These are phyloP conservation scores for Myotis yumanensis DNA, from an alignment of 2,113 vertebrate species.

Conservation along the genomic window DNA sequence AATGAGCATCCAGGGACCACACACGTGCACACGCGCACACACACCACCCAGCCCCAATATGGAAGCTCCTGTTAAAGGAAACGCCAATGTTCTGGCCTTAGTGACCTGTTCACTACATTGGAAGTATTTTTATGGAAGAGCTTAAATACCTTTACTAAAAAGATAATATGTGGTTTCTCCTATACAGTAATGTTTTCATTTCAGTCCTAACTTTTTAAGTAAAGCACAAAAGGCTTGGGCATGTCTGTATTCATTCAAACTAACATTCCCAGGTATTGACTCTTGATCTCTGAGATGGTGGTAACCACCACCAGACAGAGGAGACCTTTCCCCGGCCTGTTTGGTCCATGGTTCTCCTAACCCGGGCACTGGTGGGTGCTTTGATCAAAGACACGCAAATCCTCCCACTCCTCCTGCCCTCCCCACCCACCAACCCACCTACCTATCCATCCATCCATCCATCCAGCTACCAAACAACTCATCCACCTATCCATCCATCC, in stretches of 20 bases:
- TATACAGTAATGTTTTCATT: not conserved
- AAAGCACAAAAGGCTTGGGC: not conserved
- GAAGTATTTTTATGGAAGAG: not conserved
- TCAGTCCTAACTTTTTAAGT: not conserved
- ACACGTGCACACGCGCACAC: accelerated
- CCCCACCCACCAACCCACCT: not conserved
- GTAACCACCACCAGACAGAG: accelerated
- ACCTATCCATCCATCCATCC: too few relatives aligned
- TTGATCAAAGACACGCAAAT: not conserved
- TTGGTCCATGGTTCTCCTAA: not conserved
- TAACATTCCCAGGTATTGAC: not conserved
- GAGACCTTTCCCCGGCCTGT: not conserved
- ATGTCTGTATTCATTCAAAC: not conserved
- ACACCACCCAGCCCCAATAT: not conserved
- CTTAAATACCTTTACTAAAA: not conserved
- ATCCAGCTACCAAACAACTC: not conserved
- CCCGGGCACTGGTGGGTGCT: accelerated
- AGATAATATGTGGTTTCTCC: not conserved
- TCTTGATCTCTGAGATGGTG: not conserved
- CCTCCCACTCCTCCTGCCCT: too few relatives aligned
- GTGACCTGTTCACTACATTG: not conserved
- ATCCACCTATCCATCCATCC: not conserved
- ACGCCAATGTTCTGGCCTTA: not conserved
- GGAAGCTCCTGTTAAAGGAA: not conserved
- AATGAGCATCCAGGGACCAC: not conserved